phyloP scores from a whole-genome alignment of 2,888 invertebrate genomes.

The Polydrusus tereticollis region DNA sequence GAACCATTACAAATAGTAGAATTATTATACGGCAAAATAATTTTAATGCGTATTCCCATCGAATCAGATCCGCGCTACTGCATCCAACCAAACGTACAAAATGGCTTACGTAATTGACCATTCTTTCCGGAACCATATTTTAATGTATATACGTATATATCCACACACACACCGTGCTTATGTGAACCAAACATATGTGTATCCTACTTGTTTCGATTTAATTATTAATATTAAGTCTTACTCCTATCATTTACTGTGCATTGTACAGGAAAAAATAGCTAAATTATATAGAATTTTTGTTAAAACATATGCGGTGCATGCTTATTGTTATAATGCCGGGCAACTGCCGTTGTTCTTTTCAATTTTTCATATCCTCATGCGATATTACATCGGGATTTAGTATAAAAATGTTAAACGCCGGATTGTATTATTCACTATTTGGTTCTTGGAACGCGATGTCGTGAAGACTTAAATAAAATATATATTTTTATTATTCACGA shows the following conservation, averaged over 20 bases:
- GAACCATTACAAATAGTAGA: constrained; percentile 18
- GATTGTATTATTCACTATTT: background rate
- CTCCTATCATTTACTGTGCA: constrained; percentile 68
- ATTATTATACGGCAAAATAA: constrained; percentile 19
- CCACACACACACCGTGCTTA: constrained; percentile 58
- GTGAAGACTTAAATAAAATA: too few relatives aligned
- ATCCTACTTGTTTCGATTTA: constrained; percentile 65
- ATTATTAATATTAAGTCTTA: constrained; percentile 67
- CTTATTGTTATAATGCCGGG: constrained; percentile 61
- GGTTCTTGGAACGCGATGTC: background rate
- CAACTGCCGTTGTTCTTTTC: constrained; percentile 58
- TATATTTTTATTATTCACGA: background rate
- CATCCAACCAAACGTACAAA: constrained; percentile 29
- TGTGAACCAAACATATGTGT: constrained; percentile 66
- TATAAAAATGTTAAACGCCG: constrained; percentile 20
- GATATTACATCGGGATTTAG: constrained; percentile 46
- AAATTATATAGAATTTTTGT: constrained; percentile 68
- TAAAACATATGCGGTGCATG: constrained; percentile 64
- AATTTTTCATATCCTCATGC: constrained; percentile 60
- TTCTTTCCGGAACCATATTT: constrained; percentile 43
- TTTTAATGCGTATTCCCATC: constrained; percentile 27
- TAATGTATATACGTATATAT: too few relatives aligned
- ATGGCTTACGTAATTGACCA: constrained; percentile 43
- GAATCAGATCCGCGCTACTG: constrained; percentile 39
- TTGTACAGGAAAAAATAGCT: constrained; percentile 66